Evolutionary conservation across 2,888 invertebrate genomes (phyloP).

Genomic region (Lasioglossum figueresi): DNA sequence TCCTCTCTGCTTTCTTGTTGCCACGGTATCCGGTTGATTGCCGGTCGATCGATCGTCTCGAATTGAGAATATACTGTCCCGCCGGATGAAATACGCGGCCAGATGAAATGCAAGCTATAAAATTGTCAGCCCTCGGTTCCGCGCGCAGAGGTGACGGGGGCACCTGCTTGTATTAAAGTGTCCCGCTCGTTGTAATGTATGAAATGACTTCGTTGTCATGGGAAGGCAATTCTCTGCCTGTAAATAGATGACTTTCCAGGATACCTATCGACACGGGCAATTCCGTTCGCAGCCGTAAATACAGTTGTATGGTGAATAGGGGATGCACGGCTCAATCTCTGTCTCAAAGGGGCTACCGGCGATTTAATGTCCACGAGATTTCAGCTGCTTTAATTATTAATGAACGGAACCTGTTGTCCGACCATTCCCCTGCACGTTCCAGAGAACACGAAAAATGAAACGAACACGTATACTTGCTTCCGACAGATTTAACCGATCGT

Average conservation of each 20-base stretch:
- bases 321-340: slow-evolving; percentile 3
- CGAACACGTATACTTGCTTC: neutral
- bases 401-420: neutral
- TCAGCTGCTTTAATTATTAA: slow-evolving; percentile 12
- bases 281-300: slow-evolving; percentile 25
- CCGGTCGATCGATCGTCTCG: slow-evolving; percentile 64
- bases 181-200: slow-evolving; percentile 41
- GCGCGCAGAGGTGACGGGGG: slow-evolving; percentile 37
- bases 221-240: slow-evolving; percentile 38
- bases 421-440: neutral
- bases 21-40: slow-evolving; percentile 61
- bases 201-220: slow-evolving; percentile 36
- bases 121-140: slow-evolving; percentile 45
- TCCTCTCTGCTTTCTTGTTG: slow-evolving; percentile 52
- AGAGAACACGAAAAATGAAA: neutral
- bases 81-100: slow-evolving; percentile 37
- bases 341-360: neutral
- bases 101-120: slow-evolving; percentile 56
- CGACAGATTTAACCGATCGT: neutral
- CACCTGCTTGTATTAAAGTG: slow-evolving; percentile 38
- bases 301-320: neutral
- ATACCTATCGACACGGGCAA: slow-evolving; percentile 12
- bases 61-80: slow-evolving; percentile 62
- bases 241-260: slow-evolving; percentile 27
- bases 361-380: neutral